Evolutionary conservation across 2,113 vertebrate species (phyloP).

Genomic region (Corynorhinus townsendii): DNA sequence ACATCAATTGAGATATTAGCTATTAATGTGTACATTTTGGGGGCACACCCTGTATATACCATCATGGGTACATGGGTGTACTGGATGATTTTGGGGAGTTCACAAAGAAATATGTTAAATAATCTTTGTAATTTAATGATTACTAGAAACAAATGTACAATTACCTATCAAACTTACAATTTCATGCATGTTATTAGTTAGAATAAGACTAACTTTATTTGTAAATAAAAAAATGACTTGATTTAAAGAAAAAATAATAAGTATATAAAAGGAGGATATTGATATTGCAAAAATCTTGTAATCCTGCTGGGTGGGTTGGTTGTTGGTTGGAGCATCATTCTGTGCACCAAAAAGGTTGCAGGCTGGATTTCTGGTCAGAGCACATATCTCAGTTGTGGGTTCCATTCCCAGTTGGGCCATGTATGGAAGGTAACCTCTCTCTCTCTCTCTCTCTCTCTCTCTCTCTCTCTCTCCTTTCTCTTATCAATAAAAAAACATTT

Average conservation of each 20-base stretch:
- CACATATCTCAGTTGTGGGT: background rate
- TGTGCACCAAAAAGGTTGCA: background rate
- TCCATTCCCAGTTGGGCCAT: too few species aligned
- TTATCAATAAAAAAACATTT: too few species aligned
- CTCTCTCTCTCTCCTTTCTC: too few species aligned
- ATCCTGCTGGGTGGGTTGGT: background rate
- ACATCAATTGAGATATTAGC: too few species aligned
- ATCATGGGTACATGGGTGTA: background rate
- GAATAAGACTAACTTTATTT: background rate
- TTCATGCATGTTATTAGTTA: background rate
- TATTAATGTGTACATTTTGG: too few species aligned
- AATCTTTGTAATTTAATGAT: background rate
- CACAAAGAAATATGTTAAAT: background rate
- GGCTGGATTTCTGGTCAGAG: background rate
- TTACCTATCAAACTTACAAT: background rate
- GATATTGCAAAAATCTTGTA: background rate
- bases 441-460: too few species aligned
- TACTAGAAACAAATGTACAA: conserved; percentile 20
- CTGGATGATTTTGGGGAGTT: background rate
- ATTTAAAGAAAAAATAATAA: background rate
- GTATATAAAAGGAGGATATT: background rate
- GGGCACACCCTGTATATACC: background rate
- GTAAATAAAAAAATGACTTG: background rate
- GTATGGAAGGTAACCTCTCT: too few species aligned
- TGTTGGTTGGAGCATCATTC: background rate